Percentiles rank a stretch among this genome's conserved stretches.
Conservation (phyloP, 2,797 vertebrate species). For the Cyprinella venusta region DNA sequence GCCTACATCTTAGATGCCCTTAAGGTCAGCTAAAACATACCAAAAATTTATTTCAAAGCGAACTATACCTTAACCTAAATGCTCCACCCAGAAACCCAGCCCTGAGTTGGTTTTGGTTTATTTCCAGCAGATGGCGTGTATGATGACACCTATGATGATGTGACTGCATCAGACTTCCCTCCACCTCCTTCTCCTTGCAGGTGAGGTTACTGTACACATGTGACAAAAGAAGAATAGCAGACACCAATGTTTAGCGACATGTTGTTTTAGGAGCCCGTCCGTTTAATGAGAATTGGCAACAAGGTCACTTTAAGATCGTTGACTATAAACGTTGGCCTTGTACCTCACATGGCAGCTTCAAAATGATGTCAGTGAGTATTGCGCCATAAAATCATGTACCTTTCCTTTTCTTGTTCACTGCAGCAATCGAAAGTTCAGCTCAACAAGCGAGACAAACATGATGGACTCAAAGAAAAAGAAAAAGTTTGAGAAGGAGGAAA, state of each 20-base stretch:
- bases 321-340: background rate
- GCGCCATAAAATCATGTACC: background rate
- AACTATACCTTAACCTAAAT: background rate
- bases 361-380: background rate
- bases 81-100: background rate
- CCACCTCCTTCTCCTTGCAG: conserved; percentile 51
- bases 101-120: background rate
- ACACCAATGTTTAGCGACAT: background rate
- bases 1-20: no score
- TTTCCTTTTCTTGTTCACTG: background rate
- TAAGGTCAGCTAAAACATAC: no score
- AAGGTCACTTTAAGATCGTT: background rate
- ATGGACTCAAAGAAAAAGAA: conserved; percentile 75
- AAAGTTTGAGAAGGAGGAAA: conserved; percentile 80
- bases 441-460: conserved; percentile 60
- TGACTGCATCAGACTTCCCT: conserved; percentile 72
- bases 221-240: background rate
- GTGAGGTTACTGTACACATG: conserved; percentile 61
- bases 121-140: conserved; percentile 57
- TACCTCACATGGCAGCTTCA: background rate
- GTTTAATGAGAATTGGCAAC: background rate
- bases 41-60: no score
- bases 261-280: background rate
- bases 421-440: conserved; percentile 38
- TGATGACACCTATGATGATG: conserved; percentile 63